A percentile compares a stretch with the other conserved stretches of the same genome.
Conservation (phyloP, 2,797 vertebrate species). For the Dromococcyx pavoninus region DNA sequence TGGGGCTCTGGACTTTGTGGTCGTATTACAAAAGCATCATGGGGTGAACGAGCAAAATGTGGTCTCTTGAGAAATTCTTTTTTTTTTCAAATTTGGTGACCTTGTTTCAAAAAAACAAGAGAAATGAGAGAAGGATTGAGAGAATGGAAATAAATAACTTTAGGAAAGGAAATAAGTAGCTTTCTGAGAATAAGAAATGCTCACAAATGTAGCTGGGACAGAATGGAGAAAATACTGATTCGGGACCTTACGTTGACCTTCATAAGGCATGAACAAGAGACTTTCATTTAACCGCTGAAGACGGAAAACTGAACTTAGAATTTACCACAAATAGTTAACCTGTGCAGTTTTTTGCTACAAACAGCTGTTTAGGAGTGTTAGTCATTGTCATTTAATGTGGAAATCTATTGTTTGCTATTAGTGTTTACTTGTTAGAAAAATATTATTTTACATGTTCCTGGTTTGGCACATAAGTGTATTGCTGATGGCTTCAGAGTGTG, state of each 20-base stretch:
- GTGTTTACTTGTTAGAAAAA: not conserved
- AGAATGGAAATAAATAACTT: not conserved
- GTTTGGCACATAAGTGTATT: not conserved
- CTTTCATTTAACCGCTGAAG: not conserved
- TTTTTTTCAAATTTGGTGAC: not conserved
- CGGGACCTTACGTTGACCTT: not conserved
- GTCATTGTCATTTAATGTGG: not conserved
- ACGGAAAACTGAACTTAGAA: not conserved
- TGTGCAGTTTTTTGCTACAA: not conserved
- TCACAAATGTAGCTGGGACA: not conserved
- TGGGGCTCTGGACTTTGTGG: not conserved
- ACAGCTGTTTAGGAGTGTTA: not conserved
- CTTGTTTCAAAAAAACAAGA: not conserved
- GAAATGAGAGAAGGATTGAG: not conserved
- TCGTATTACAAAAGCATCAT: not conserved
- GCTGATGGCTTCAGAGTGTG: not conserved
- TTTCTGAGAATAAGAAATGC: not conserved
- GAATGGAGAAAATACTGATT: not conserved
- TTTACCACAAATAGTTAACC: not conserved
- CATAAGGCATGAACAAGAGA: not conserved
- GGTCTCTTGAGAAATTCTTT: not conserved
- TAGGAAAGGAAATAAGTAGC: not conserved
- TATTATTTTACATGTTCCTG: not conserved
- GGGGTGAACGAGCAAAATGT: not conserved
- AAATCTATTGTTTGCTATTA: not conserved